Percentiles rank a stretch among this genome's conserved stretches.
Evolutionary conservation across 2,113 vertebrate genomes (phyloP).

Genomic region (Holacanthus passer): DNA sequence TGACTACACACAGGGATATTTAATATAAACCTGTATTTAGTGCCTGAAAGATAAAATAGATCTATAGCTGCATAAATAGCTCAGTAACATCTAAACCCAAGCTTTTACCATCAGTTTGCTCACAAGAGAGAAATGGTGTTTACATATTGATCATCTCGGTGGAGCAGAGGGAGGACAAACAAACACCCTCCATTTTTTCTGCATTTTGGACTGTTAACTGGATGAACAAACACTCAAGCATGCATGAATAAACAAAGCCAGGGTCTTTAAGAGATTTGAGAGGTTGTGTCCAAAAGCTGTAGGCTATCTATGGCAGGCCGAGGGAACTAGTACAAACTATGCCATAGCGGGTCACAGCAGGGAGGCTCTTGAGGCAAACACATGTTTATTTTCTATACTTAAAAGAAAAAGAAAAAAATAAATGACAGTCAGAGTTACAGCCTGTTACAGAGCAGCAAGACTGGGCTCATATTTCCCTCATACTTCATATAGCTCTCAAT

Average conservation of each 20-base stretch:
- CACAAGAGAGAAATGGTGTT: slow-evolving; percentile 4
- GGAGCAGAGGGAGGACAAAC: slow-evolving; percentile 10
- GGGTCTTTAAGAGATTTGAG: slow-evolving; percentile 40
- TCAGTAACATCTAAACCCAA: not conserved
- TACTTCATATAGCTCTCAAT: not conserved
- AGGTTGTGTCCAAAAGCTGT: slow-evolving; percentile 34
- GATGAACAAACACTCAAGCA: slow-evolving; percentile 39
- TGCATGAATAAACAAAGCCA: slow-evolving; percentile 46
- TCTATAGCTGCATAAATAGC: not conserved
- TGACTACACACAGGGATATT: slow-evolving; percentile 30
- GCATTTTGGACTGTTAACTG: slow-evolving; percentile 8
- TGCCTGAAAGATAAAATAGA: slow-evolving; percentile 25
- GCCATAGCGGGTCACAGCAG: not conserved
- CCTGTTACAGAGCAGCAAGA: not conserved
- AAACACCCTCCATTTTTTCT: not conserved
- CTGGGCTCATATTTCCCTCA: not conserved
- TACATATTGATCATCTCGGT: not conserved
- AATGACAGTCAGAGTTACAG: not conserved
- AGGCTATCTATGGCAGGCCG: slow-evolving; percentile 1
- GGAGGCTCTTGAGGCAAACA: not conserved
- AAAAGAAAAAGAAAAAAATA: not conserved
- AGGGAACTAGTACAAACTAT: not conserved
- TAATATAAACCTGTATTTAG: slow-evolving; percentile 1
- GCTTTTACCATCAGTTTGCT: not conserved
- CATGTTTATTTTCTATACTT: not conserved